Conservation (phyloP, 2,888 invertebrate species). For the Rosalia funebris region DNA sequence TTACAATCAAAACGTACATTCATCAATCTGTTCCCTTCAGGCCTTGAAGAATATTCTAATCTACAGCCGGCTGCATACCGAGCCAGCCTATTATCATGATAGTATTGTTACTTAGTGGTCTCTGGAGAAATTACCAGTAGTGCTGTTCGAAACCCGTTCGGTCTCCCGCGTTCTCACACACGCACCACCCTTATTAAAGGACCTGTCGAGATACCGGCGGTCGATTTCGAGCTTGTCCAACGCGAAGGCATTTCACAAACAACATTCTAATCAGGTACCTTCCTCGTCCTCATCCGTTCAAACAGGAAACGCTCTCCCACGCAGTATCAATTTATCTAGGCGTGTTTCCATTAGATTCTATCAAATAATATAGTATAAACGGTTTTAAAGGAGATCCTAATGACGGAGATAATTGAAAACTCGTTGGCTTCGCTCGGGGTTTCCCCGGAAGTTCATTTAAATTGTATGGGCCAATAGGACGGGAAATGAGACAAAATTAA, state of each 20-base stretch:
- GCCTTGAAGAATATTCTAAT: conserved; percentile 36
- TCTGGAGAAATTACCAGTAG: conserved; percentile 40
- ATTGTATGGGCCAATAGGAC: too few species aligned
- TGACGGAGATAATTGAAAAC: conserved; percentile 9
- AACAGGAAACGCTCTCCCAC: conserved; percentile 13
- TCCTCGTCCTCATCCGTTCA: conserved; percentile 11
- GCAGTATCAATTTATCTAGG: conserved; percentile 17
- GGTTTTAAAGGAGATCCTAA: conserved; percentile 9
- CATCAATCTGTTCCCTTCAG: conserved; percentile 25
- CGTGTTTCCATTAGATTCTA: conserved; percentile 18
- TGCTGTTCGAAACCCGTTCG: conserved; percentile 24
- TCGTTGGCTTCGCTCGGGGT: background rate
- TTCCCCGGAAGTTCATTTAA: background rate
- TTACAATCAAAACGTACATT: conserved; percentile 22
- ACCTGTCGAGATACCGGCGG: conserved; percentile 22
- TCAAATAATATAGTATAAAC: conserved; percentile 17
- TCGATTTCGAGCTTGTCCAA: conserved; percentile 21
- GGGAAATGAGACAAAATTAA: too few species aligned
- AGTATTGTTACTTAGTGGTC: conserved; percentile 43
- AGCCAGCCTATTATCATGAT: conserved; percentile 38
- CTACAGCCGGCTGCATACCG: conserved; percentile 19
- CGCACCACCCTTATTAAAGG: conserved; percentile 28
- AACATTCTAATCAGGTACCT: conserved; percentile 23
- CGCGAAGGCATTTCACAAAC: conserved; percentile 13
- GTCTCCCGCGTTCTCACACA: conserved; percentile 13